phyloP scores from a whole-genome alignment of 1,140 invertebrate species.

The Heliconius melpomene region DNA sequence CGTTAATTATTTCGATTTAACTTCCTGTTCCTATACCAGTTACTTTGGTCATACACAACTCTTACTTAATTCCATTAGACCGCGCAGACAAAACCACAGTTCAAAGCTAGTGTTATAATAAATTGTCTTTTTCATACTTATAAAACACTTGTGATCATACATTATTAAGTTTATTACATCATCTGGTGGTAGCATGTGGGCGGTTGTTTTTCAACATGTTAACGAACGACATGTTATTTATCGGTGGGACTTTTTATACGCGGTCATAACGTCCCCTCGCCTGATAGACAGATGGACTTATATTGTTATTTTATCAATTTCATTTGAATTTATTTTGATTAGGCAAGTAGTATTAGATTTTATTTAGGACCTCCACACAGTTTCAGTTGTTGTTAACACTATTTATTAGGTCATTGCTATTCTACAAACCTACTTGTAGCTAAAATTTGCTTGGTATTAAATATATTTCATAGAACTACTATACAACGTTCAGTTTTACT shows the following conservation, averaged over 20 bases:
- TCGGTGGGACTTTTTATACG: neutral
- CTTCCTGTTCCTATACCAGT: too few relatives aligned
- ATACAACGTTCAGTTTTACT: too few relatives aligned
- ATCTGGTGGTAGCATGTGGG: constrained; percentile 9
- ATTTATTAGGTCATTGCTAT: too few relatives aligned
- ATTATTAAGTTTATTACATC: neutral
- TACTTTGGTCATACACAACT: too few relatives aligned
- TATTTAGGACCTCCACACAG: neutral
- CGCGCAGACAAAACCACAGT: too few relatives aligned
- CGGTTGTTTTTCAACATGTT: neutral
- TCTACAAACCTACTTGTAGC: too few relatives aligned
- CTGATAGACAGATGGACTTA: neutral
- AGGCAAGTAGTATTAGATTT: neutral
- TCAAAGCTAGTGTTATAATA: neutral
- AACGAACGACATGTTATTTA: constrained; percentile 3
- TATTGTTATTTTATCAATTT: neutral
- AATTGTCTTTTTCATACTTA: neutral
- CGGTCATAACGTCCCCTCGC: neutral
- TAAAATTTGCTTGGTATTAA: too few relatives aligned
- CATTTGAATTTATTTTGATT: neutral
- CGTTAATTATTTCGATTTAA: too few relatives aligned
- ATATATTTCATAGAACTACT: too few relatives aligned
- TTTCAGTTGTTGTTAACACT: too few relatives aligned
- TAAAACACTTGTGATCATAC: neutral
- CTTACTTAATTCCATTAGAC: too few relatives aligned